These are phyloP conservation scores for Pungitius pungitius DNA, from an alignment of 2,113 vertebrate species.

Conservation along the genomic window DNA sequence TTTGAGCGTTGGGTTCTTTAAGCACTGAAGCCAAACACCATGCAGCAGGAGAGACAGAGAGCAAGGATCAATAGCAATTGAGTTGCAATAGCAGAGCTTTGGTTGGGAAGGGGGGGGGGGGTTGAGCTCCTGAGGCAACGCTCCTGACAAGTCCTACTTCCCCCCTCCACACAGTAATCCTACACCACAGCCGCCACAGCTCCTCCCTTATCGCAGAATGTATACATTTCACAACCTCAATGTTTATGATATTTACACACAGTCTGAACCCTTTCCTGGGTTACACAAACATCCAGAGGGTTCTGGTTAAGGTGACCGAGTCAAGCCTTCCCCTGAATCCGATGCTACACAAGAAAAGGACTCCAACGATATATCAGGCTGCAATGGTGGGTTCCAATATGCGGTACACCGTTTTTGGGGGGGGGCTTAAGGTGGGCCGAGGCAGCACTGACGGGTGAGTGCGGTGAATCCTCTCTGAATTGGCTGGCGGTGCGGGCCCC, in stretches of 20 bases:
- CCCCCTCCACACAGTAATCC: conserved; percentile 57
- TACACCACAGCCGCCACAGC: conserved; percentile 57
- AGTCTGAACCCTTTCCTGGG: conserved; percentile 29
- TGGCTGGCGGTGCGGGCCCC: conserved; percentile 62
- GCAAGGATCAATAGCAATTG: conserved; percentile 78
- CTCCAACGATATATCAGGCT: neutral
- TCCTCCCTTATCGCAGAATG: conserved; percentile 66
- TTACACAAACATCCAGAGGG: conserved; percentile 41
- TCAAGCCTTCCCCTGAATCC: neutral
- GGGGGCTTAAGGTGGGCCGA: conserved; percentile 51
- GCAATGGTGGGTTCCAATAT: neutral
- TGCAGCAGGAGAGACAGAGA: conserved; percentile 62
- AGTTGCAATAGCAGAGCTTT: conserved; percentile 63
- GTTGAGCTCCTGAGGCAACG: conserved; percentile 67
- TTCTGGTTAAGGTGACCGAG: conserved; percentile 24
- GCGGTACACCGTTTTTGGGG: conserved; percentile 7
- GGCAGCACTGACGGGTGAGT: conserved; percentile 51
- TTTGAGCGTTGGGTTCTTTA: conserved; percentile 44
- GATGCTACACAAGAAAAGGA: neutral
- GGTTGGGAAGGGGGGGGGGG: conserved; percentile 23
- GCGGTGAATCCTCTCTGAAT: conserved; percentile 70
- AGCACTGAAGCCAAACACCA: conserved; percentile 52
- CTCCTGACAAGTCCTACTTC: conserved; percentile 64
- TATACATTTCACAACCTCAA: conserved; percentile 75
- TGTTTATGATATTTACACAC: conserved; percentile 70